Conservation (phyloP, 2,113 vertebrate species). For the Rhinolophus sinicus region DNA sequence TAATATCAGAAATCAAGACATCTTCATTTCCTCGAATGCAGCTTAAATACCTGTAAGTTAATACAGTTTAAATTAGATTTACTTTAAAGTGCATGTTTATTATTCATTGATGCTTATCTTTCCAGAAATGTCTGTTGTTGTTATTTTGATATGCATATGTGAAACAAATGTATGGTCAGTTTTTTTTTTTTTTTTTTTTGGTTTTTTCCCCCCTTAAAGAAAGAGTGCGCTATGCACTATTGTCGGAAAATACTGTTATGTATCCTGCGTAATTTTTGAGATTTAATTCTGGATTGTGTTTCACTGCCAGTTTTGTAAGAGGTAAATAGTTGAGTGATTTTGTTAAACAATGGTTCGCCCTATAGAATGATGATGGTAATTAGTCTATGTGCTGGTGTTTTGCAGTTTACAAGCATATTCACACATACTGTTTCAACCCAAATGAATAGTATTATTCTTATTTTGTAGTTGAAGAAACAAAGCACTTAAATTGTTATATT, state of each 20-base stretch:
- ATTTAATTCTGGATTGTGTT: constrained; percentile 31
- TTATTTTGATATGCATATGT: constrained; percentile 45
- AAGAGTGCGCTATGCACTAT: neutral
- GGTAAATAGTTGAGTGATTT: neutral
- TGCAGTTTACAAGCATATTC: neutral
- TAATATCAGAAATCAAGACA: constrained; percentile 89
- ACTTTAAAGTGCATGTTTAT: constrained; percentile 22
- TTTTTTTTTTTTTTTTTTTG: neutral
- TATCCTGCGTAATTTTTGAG: constrained; percentile 8
- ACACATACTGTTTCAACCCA: neutral
- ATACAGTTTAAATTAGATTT: neutral
- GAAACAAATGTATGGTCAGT: neutral
- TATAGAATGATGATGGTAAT: neutral
- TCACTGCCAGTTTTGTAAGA: neutral
- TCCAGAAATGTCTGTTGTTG: neutral
- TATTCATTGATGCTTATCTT: neutral
- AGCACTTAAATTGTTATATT: constrained; percentile 29
- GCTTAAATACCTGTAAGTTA: constrained; percentile 90
- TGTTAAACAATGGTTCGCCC: neutral
- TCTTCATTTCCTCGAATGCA: constrained; percentile 89
- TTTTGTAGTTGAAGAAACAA: constrained; percentile 47
- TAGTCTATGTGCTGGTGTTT: neutral
- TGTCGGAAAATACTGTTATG: constrained; percentile 37
- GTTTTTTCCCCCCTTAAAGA: neutral
- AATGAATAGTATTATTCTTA: neutral